Conservation (phyloP, 2,113 vertebrate species). For the Opisthocomus hoazin region DNA sequence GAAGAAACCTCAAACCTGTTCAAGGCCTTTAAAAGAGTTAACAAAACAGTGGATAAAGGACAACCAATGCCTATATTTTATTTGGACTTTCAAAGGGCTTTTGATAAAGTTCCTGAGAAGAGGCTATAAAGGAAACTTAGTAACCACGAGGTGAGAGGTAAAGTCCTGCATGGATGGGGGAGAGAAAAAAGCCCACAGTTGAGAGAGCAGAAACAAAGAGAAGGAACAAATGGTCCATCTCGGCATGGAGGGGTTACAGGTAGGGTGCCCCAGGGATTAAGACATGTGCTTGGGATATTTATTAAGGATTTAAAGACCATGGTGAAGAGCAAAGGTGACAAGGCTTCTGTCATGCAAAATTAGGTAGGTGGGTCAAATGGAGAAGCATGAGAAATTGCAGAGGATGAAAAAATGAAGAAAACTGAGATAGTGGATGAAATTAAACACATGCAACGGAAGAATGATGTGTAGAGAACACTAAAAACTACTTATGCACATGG, state of each 20-base stretch:
- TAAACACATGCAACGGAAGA: neutral
- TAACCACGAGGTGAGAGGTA: conserved; percentile 20
- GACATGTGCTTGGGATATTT: conserved; percentile 17
- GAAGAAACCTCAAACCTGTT: conserved; percentile 2
- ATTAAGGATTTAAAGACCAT: conserved; percentile 42
- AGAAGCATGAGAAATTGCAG: neutral
- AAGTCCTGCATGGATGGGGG: neutral
- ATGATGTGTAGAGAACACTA: neutral
- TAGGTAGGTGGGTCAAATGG: neutral
- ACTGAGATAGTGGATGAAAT: neutral
- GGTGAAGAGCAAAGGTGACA: neutral
- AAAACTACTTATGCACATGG: neutral
- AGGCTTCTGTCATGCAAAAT: conserved; percentile 54
- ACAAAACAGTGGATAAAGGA: conserved; percentile 21
- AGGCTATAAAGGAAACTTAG: neutral
- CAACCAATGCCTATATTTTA: conserved; percentile 17
- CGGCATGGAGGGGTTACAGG: conserved; percentile 8
- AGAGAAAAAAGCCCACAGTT: neutral
- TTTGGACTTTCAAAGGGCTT: conserved; percentile 40
- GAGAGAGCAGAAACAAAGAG: conserved; percentile 21
- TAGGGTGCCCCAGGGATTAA: conserved; percentile 12
- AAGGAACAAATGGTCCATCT: conserved; percentile 42
- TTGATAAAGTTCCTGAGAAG: conserved; percentile 36
- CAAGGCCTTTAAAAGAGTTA: conserved; percentile 13
- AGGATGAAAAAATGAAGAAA: neutral